phyloP scores from a whole-genome alignment of 2,888 invertebrate genomes.

The Leptinotarsa peninsularis region DNA sequence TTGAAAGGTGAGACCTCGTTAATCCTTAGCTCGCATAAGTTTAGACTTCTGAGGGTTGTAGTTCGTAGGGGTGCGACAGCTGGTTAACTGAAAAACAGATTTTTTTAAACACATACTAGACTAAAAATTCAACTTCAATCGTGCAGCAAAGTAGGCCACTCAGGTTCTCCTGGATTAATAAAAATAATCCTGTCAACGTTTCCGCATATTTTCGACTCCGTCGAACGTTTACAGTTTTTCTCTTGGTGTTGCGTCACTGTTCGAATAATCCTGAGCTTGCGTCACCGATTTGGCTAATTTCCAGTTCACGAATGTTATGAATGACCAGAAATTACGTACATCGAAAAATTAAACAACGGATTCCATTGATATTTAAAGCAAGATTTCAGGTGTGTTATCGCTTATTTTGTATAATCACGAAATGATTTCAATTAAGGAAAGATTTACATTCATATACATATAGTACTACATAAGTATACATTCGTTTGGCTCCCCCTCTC shows the following conservation, averaged over 20 bases:
- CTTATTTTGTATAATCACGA: not conserved
- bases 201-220: slow-evolving; percentile 23
- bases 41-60: too few relatives aligned
- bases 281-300: slow-evolving; percentile 17
- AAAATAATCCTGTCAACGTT: not conserved
- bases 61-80: too few relatives aligned
- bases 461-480: too few relatives aligned
- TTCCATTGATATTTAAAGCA: slow-evolving; percentile 9
- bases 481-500: too few relatives aligned
- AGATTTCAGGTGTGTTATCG: not conserved
- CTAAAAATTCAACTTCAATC: too few relatives aligned
- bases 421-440: not conserved
- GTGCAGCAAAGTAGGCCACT: too few relatives aligned
- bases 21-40: too few relatives aligned
- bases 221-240: slow-evolving; percentile 7
- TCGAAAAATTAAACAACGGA: slow-evolving; percentile 2
- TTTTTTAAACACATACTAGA: too few relatives aligned
- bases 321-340: slow-evolving; percentile 12
- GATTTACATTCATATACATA: not conserved
- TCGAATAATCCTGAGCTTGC: slow-evolving; percentile 18
- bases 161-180: not conserved
- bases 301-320: slow-evolving; percentile 25
- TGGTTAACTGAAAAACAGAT: too few relatives aligned
- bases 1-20: too few relatives aligned
- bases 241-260: slow-evolving; percentile 13